Evolutionary conservation across 2,888 invertebrate species (phyloP), one percentile per base, ranked within the genome.

Genomic region (Rhabditophanes sp.): DNA sequence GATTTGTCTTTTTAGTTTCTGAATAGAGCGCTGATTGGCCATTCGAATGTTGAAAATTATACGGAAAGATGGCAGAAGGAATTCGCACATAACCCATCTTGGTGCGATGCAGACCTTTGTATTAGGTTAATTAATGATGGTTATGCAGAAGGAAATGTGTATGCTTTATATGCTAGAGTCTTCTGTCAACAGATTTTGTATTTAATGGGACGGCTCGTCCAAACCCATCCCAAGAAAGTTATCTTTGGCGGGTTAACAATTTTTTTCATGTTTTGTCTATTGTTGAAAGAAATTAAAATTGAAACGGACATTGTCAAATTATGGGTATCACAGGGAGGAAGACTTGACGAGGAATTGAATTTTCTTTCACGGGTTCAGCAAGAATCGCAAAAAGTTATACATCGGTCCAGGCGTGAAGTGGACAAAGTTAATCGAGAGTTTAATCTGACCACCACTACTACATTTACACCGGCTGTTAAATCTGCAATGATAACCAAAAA

Each of bases 71-170:
- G 64, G 64, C 66, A 66, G 50, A 56, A 60, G 40, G 69, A 70
- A 42, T 63, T 69, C 38, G 46, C 62, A 30, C 68, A 68, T 30
- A 65, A 69, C 44, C 69, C 90, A 64, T 85, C 87, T 72, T 90
- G 87, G 88, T 81, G 83, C 63, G 85, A 93, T 72, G 90, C 90
- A 50, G 78, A 79, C 65, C 74, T 84, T 70, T 87, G 87, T 56
- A 77, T 87, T 70, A 78, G 79, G 70, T 85, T 88, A 74, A 79
- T 90, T 68, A 82, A 83, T 73, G 83, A 60, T 59, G 60, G 56
- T 7, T 42, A 48, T 30, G 60, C 60, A 2, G 27, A 19, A 3
- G 60, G 60, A 20, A 61, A 58, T 32, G 34, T 49, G n/a, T 28
- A 56, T 2, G 60, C 56, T 4, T 39, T 60, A n/a, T 61, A 59